Evolutionary conservation across 92 coral and sea anemone genomes (phyloP).

Genomic region (Paragorgia papillata): DNA sequence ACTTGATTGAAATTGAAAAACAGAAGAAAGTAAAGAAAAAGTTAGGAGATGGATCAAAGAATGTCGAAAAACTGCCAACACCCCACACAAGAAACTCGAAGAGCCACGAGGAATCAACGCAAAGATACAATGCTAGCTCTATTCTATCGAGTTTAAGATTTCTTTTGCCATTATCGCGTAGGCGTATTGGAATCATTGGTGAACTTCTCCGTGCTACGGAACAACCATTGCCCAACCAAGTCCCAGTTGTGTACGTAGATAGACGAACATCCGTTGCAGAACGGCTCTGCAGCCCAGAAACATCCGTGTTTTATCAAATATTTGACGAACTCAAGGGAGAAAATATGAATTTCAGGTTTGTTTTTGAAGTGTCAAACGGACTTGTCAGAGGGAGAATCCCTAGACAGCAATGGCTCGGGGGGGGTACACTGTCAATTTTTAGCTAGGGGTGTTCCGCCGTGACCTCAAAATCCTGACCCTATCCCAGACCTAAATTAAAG

Average conservation of each 20-base stretch:
- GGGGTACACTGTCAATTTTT: no score
- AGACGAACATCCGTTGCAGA: slow-evolving; percentile 73
- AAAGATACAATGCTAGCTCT: slow-evolving; percentile 27
- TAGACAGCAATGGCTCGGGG: no score
- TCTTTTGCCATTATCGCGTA: slow-evolving; percentile 87
- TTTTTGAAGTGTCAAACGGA: no score
- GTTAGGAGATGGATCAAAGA: neutral
- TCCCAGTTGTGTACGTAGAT: slow-evolving; percentile 88
- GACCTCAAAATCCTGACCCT: no score
- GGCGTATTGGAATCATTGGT: slow-evolving; percentile 82
- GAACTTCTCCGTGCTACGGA: slow-evolving; percentile 85
- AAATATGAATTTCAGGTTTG: slow-evolving; percentile 87
- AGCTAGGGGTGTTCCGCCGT: no score
- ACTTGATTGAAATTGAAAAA: neutral
- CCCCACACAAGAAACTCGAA: neutral
- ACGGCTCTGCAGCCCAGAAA: slow-evolving; percentile 59
- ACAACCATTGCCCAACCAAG: slow-evolving; percentile 81
- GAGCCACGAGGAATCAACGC: neutral
- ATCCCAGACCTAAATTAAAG: no score
- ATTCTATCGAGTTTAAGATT: slow-evolving; percentile 61
- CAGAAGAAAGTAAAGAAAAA: neutral
- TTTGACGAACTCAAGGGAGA: slow-evolving; percentile 75
- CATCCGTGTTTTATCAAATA: slow-evolving; percentile 80
- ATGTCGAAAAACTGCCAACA: neutral
- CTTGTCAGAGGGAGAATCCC: no score